Percentiles rank a stretch among this genome's conserved stretches.
Evolutionary conservation across 2,113 vertebrate species (phyloP).

Genomic region (Irena cyanogastra): DNA sequence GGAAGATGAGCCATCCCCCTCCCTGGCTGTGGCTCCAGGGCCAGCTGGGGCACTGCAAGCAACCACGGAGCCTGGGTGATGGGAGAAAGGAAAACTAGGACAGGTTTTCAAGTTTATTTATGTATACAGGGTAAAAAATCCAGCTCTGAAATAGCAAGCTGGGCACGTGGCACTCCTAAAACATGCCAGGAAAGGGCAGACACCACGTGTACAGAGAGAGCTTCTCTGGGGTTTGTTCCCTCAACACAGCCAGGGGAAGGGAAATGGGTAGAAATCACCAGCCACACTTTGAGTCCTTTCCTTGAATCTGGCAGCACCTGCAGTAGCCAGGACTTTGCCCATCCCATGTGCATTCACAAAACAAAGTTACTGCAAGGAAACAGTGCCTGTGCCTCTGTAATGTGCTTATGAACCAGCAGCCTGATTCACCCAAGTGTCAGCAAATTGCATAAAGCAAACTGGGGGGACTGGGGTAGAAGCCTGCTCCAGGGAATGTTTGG

Average conservation of each 20-base stretch:
- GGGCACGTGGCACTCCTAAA: neutral
- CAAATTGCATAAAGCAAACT: neutral
- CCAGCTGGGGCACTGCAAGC: neutral
- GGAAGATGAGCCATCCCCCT: neutral
- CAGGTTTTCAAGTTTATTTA: neutral
- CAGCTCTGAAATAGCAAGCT: neutral
- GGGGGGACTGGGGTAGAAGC: neutral
- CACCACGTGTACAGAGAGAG: neutral
- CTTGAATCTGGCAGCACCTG: neutral
- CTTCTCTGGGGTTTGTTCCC: neutral
- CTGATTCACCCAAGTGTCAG: neutral
- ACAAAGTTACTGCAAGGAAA: neutral
- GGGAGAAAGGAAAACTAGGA: neutral
- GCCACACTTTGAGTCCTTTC: accelerated
- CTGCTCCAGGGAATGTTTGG: neutral
- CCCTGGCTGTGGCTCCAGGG: neutral
- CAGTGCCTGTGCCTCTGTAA: neutral
- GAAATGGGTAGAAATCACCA: neutral
- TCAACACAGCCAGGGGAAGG: neutral
- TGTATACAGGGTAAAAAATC: neutral
- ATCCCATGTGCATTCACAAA: accelerated
- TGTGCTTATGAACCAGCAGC: accelerated
- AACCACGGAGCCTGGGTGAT: neutral
- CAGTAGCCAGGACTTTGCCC: neutral
- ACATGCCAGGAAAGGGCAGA: neutral